phyloP scores from a whole-genome alignment of 2,797 vertebrate genomes.

The Australoheros facetus region DNA sequence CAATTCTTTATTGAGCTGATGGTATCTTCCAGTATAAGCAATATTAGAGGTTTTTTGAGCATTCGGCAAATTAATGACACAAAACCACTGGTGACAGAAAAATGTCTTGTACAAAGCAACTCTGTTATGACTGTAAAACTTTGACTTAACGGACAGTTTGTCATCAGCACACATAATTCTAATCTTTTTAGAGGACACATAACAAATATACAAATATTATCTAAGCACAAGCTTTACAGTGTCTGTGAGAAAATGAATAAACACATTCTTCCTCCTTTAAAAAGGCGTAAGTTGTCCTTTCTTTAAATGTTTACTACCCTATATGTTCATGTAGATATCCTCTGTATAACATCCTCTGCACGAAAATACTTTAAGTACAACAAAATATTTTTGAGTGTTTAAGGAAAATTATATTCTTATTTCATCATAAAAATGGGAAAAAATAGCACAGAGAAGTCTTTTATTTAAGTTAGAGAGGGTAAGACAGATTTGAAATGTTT shows the following conservation, averaged over 20 bases:
- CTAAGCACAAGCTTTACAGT: conserved; percentile 43
- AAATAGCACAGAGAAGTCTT: conserved; percentile 36
- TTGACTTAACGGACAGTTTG: neutral
- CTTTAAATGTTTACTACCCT: conserved; percentile 13
- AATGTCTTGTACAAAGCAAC: neutral
- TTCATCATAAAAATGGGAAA: conserved; percentile 45
- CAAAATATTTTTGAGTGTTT: conserved; percentile 47
- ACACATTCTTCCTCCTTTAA: conserved; percentile 5
- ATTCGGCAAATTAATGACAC: conserved; percentile 15
- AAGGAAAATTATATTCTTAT: conserved; percentile 46
- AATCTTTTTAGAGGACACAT: conserved; percentile 18
- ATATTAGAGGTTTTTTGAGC: neutral
- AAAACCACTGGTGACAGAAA: neutral
- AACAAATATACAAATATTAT: conserved; percentile 48
- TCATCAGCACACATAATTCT: neutral
- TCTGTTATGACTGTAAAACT: neutral
- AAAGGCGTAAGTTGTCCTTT: neutral
- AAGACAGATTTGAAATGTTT: conserved; percentile 29
- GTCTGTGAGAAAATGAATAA: conserved; percentile 1
- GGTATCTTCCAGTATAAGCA: neutral
- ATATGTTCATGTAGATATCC: conserved; percentile 14
- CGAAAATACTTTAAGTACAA: conserved; percentile 65
- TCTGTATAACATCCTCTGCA: conserved; percentile 11
- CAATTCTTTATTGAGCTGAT: conserved; percentile 53
- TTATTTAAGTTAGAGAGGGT: conserved; percentile 24